Evolutionary conservation across 2,797 vertebrate species (phyloP).

Genomic region (Myioborus miniatus): DNA sequence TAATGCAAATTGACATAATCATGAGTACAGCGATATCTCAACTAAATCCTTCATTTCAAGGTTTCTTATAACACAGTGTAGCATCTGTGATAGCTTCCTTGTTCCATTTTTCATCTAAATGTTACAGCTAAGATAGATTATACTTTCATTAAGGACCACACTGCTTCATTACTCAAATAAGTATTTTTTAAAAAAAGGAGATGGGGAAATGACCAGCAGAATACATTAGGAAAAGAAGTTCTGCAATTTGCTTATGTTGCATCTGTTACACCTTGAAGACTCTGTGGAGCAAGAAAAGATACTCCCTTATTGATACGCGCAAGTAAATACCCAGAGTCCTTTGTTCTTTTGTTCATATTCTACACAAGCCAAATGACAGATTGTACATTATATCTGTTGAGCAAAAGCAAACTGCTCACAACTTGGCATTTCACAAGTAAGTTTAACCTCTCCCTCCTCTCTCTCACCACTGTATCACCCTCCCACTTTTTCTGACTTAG

Average conservation of each 20-base stretch:
- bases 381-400: background rate
- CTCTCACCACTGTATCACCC: background rate
- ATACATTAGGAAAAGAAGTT: background rate
- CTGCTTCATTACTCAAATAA: background rate
- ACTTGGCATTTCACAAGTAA: constrained; percentile 22
- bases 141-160: background rate
- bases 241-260: background rate
- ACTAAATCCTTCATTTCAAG: background rate
- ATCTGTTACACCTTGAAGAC: background rate
- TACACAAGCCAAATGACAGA: background rate
- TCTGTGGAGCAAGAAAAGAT: background rate
- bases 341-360: background rate
- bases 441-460: background rate
- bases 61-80: background rate
- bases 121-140: background rate
- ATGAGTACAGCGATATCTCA: background rate
- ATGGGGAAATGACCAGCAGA: background rate
- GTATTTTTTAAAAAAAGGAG: background rate
- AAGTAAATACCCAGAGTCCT: background rate
- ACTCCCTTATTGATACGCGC: background rate
- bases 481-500: background rate
- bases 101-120: background rate
- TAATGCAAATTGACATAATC: background rate
- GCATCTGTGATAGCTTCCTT: background rate
- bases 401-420: background rate